phyloP scores from a whole-genome alignment of 2,888 invertebrate species.

The Parnassius glacialis region DNA sequence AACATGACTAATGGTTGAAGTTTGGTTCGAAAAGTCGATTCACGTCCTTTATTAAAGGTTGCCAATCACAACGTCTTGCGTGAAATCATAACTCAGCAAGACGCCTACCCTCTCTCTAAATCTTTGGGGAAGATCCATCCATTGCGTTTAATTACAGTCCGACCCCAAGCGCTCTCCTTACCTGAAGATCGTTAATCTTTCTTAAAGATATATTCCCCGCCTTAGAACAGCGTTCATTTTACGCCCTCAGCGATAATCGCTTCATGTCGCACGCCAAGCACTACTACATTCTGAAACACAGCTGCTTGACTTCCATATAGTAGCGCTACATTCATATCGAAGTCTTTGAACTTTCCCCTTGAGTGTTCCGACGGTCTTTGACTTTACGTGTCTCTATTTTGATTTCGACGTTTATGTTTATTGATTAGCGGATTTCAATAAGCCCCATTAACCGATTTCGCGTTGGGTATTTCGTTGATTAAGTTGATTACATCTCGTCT shows the following conservation, averaged over 20 bases:
- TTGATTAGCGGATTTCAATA: slow-evolving; percentile 73
- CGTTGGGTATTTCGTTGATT: slow-evolving; percentile 56
- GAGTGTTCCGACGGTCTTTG: slow-evolving; percentile 47
- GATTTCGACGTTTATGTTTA: slow-evolving; percentile 73
- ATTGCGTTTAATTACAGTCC: slow-evolving; percentile 79
- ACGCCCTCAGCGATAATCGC: slow-evolving; percentile 65
- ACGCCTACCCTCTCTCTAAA: slow-evolving; percentile 72
- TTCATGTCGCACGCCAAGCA: slow-evolving; percentile 54
- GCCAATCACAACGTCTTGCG: slow-evolving; percentile 73
- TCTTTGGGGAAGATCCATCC: slow-evolving; percentile 75
- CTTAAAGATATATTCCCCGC: slow-evolving; percentile 77
- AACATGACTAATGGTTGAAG: slow-evolving; percentile 18
- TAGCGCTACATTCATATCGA: slow-evolving; percentile 52
- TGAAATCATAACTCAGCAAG: slow-evolving; percentile 78
- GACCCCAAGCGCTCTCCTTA: slow-evolving; percentile 66
- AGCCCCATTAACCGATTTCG: slow-evolving; percentile 75
- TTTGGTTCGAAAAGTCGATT: slow-evolving; percentile 53
- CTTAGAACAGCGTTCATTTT: slow-evolving; percentile 56
- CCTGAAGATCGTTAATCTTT: slow-evolving; percentile 80
- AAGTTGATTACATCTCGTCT: slow-evolving; percentile 56
- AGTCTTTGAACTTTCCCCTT: slow-evolving; percentile 70
- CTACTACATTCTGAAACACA: slow-evolving; percentile 32
- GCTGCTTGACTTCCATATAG: slow-evolving; percentile 47
- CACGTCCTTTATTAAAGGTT: slow-evolving; percentile 63
- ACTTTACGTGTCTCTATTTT: slow-evolving; percentile 62